Base-by-base conservation (phyloP, 2,888 invertebrate species). In the Vesta saturnalis region DNA sequence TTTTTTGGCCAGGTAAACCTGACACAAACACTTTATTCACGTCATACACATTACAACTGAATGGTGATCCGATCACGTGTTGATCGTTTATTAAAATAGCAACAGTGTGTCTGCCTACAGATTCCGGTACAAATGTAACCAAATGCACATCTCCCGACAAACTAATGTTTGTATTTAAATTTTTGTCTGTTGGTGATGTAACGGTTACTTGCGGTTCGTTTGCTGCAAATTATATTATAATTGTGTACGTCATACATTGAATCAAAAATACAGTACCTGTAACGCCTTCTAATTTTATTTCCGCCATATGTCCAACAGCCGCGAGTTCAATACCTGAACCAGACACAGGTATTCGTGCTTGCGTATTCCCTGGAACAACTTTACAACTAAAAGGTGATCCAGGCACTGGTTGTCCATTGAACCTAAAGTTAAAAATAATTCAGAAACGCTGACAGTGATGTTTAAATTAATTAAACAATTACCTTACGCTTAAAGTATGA, bases 381-480 rank as follows among this genome's bases (percentile, higher is more conserved):
- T 92, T 90, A 79, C 97, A 97, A 30, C 91, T 92, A 85, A 97
- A 98, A n/a, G 98, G 98, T 10, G 96, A 97, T 0, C 97, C 97
- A 73, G 91, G 92, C 0, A 92, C 92, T 0, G 92, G 90, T 81
- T 91, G 90, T 0, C 92, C 91, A 83, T 92, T 92, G 81, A 92
- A 92, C 22, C 91, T 79, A 77, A 71, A 73, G 5, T 52, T 3
- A 52, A 10, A 6, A 8, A 19, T 19, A 52, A 10, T 52, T 19
- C n/a, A n/a, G n/a, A n/a, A 12, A 52, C 16, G 15, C 16, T 10
- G 16, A 10, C 19, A n/a, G 23, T 12, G 4, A 30, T 3, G 22
- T 15, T 14, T 39, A 46, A 19, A 6, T 22, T 39, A 16, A 35
- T 60, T n/a, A 4, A 14, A 52, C 35, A 68, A 61, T 57, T 72